Base-by-base conservation (phyloP, 2,888 invertebrate species). In the Netelia inedita region DNA sequence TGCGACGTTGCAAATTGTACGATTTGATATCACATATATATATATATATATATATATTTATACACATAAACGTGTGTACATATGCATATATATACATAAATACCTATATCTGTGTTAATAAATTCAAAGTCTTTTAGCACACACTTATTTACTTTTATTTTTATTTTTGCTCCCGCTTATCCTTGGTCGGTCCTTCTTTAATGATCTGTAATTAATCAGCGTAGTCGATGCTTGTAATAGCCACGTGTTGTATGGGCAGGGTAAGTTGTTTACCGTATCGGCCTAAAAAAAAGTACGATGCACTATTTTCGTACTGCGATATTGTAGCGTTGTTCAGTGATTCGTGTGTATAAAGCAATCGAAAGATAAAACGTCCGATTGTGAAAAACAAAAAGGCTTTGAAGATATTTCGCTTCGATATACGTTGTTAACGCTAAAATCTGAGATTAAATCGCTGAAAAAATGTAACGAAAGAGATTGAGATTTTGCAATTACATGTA, bases 111-210 rank as follows among this genome's bases (percentile, higher is more conserved):
- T 90, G 87, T 91, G 88, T 91, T 89, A 92, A 92, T 92, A 92
- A 92, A 92, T 91, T 88, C 89, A 89, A 88, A 92, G 88, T 90
- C 89, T 91, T 90, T 91, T 91, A 89, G 89, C 86, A 88, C 88
- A 82, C 79, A 88, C 88, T 90, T 88, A 87, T 89, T 88, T 87
- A 88, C 87, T 87, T 89, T 79, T 88, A 86, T 87, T 89, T 90
- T 90, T 88, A 90, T 88, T 90, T 90, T 91, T 88, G 87, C 75
- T 87, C 89, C 91, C 65, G 85, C 80, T 89, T 86, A 79, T 84
- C 82, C 79, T 65, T 61, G 65, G 68, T 57, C 69, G 78, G 65
- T 86, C 80, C 79, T 80, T 61, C 46, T 59, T 35, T 41, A 85
- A 68, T 69, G 78, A 76, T 66, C 53, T 82, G 63, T 66, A 66